Evolutionary conservation across 2,113 vertebrate genomes (phyloP).

Genomic region (Perognathus longimembris): DNA sequence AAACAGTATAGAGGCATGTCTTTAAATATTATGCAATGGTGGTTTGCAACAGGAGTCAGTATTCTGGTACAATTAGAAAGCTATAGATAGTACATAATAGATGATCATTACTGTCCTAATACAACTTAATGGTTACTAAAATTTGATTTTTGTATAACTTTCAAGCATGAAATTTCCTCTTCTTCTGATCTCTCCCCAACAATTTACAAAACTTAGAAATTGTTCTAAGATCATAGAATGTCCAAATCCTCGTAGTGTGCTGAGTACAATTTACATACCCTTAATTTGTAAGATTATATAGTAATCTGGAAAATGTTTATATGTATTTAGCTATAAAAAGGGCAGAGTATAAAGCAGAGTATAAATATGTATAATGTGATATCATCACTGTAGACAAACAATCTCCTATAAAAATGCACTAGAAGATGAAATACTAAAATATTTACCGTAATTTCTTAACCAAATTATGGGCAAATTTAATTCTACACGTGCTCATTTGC

Average conservation of each 20-base stretch:
- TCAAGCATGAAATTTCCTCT: neutral
- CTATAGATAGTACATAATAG: no score
- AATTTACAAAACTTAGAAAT: neutral
- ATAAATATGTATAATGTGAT: neutral
- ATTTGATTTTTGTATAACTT: neutral
- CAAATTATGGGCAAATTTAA: constrained; percentile 34
- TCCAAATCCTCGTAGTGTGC: neutral
- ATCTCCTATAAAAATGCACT: neutral
- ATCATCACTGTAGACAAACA: neutral
- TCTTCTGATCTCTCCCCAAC: neutral
- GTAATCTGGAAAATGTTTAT: constrained; percentile 1
- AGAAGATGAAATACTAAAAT: neutral
- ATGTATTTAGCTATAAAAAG: neutral
- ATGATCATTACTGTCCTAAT: no score
- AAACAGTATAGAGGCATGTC: no score
- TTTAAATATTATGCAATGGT: no score
- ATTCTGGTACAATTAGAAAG: no score
- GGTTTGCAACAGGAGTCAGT: no score
- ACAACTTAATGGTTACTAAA: no score
- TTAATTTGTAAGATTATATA: constrained; percentile 10
- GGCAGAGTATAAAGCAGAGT: neutral
- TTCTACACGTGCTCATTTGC: neutral
- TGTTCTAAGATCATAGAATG: neutral
- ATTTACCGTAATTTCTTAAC: neutral
- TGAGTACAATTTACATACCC: neutral